Evolutionary conservation across 2,888 invertebrate species (phyloP).

Genomic region (Hydrotaea diabolus): DNA sequence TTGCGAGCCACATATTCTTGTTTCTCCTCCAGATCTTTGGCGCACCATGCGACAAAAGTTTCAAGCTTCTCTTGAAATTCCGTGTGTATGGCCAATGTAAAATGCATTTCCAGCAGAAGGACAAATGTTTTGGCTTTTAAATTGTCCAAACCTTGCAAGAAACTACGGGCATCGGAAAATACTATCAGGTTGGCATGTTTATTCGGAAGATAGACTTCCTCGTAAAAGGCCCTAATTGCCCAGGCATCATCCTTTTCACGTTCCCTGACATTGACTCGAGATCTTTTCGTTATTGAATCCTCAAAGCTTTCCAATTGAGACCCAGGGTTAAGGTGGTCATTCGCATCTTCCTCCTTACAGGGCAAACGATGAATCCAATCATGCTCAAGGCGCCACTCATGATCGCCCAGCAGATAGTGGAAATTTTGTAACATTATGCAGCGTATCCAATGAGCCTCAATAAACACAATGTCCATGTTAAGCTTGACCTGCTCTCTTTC

Average conservation of each 20-base stretch:
- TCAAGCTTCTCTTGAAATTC: constrained; percentile 76
- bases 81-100: constrained; percentile 75
- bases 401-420: constrained; percentile 78
- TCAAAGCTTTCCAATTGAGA: constrained; percentile 76
- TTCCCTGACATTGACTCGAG: constrained; percentile 75
- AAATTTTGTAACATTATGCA: constrained; percentile 79
- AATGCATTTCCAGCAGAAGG: constrained; percentile 77
- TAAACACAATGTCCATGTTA: constrained; percentile 79
- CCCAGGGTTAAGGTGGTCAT: constrained; percentile 63
- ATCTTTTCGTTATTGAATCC: constrained; percentile 76
- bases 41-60: constrained; percentile 76
- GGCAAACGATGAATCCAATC: constrained; percentile 78
- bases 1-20: constrained; percentile 76
- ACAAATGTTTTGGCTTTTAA: constrained; percentile 78
- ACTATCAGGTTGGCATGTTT: constrained; percentile 76
- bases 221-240: constrained; percentile 78
- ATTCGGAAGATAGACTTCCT: constrained; percentile 75
- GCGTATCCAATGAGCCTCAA: constrained; percentile 78
- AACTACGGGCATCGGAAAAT: constrained; percentile 74
- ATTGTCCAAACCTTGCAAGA: constrained; percentile 74
- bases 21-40: constrained; percentile 74
- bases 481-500: constrained; percentile 73
- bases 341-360: constrained; percentile 45
- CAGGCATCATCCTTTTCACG: constrained; percentile 78
- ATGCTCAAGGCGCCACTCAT: constrained; percentile 77